These are phyloP conservation scores for Chionodraco myersi DNA, from an alignment of 2,113 vertebrate species.

Conservation along the genomic window DNA sequence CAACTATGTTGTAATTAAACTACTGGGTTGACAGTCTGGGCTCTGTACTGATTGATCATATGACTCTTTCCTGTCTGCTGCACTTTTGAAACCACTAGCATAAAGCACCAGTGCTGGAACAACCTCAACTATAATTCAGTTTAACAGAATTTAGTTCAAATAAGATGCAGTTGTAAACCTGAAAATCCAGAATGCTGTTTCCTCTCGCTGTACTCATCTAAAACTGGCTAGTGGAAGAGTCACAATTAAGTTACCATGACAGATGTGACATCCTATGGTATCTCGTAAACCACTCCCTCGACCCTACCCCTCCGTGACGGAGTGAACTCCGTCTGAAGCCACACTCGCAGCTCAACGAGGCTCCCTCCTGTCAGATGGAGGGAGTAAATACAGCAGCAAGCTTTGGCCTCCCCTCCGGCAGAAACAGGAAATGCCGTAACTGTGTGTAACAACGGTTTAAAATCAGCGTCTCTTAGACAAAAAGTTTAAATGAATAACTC, in stretches of 20 bases:
- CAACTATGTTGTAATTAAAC: conserved; percentile 24
- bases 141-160: neutral
- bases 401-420: too few relatives aligned
- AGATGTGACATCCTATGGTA: neutral
- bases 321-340: too few relatives aligned
- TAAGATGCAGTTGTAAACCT: neutral
- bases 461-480: too few relatives aligned
- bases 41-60: conserved; percentile 33
- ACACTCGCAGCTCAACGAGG: too few relatives aligned
- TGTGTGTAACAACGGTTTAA: too few relatives aligned
- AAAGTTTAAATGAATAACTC: too few relatives aligned
- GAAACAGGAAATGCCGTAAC: too few relatives aligned
- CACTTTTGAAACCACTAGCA: neutral
- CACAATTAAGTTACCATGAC: neutral
- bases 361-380: too few relatives aligned
- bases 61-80: conserved; percentile 34
- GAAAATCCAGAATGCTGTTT: neutral
- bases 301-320: too few relatives aligned
- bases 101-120: neutral
- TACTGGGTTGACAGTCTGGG: conserved; percentile 5
- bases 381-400: too few relatives aligned
- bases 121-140: neutral
- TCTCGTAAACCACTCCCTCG: too few relatives aligned
- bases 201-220: neutral
- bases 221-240: neutral